Evolutionary conservation across 1,140 invertebrate species (phyloP).

Genomic region (Drosophila arawakana): DNA sequence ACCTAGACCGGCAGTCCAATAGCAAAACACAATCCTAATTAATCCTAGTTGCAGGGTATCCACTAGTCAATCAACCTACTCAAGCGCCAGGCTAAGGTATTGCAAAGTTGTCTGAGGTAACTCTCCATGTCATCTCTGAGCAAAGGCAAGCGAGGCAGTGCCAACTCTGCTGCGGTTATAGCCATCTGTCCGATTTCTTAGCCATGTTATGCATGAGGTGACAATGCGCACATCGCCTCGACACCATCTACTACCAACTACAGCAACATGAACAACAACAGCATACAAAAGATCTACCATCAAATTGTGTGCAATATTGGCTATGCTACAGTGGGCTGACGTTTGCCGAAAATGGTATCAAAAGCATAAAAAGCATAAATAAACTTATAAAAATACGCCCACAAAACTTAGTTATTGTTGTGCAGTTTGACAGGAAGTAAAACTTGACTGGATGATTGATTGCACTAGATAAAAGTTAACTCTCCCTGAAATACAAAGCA

Average conservation of each 20-base stretch:
- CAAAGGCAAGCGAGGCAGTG: neutral
- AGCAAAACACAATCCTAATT: too few species aligned
- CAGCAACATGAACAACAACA: conserved; percentile 3
- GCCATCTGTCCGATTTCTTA: conserved; percentile 39
- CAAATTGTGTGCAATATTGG: conserved; percentile 21
- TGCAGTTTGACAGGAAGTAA: conserved; percentile 9
- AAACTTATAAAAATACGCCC: conserved; percentile 5
- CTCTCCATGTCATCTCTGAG: neutral
- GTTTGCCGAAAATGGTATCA: neutral
- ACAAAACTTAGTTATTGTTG: neutral
- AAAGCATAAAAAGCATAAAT: neutral
- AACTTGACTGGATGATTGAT: neutral
- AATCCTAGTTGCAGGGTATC: neutral
- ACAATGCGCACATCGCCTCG: conserved; percentile 57
- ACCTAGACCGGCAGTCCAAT: neutral
- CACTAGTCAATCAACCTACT: neutral
- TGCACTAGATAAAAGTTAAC: neutral
- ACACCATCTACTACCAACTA: conserved; percentile 11
- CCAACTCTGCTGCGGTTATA: neutral
- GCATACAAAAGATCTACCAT: neutral
- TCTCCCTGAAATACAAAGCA: neutral
- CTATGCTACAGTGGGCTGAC: conserved; percentile 15
- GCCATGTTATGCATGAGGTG: conserved; percentile 68
- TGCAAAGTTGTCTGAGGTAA: conserved; percentile 9
- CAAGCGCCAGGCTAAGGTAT: neutral